These are phyloP conservation scores for Pseudolaguvia tuberculata DNA, from an alignment of 2,113 vertebrate genomes.

Conservation along the genomic window DNA sequence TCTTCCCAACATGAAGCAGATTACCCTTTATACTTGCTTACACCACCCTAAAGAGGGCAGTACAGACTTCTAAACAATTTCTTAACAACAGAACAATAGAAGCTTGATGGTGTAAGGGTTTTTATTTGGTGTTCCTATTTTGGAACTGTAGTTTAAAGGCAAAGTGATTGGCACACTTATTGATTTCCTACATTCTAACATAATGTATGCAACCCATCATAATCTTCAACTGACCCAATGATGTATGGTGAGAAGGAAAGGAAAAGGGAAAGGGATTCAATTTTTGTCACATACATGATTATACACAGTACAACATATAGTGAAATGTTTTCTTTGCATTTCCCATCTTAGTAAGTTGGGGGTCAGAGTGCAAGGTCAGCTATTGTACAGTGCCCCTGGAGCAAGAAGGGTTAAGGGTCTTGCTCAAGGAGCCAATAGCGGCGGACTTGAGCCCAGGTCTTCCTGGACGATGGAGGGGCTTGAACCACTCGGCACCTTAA, in stretches of 20 bases:
- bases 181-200: slow-evolving; percentile 34
- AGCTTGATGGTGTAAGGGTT: not conserved
- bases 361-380: too few relatives aligned
- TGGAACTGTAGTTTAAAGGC: slow-evolving; percentile 2
- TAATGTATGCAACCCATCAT: slow-evolving; percentile 14
- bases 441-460: too few relatives aligned
- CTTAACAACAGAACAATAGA: not conserved
- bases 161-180: not conserved
- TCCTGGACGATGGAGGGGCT: too few relatives aligned
- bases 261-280: too few relatives aligned
- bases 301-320: too few relatives aligned
- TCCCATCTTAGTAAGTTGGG: too few relatives aligned
- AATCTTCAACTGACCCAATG: not conserved
- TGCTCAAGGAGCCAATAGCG: too few relatives aligned
- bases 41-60: slow-evolving; percentile 44
- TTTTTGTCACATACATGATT: too few relatives aligned
- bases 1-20: not conserved
- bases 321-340: too few relatives aligned
- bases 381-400: too few relatives aligned
- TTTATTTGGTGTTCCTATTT: not conserved
- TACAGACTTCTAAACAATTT: slow-evolving; percentile 7
- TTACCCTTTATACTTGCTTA: not conserved
- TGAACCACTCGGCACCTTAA: too few relatives aligned
- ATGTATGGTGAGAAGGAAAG: slow-evolving; percentile 22
- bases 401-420: too few relatives aligned